Evolutionary conservation across 2,113 vertebrate species (phyloP).

Genomic region (Ciconia maguari): DNA sequence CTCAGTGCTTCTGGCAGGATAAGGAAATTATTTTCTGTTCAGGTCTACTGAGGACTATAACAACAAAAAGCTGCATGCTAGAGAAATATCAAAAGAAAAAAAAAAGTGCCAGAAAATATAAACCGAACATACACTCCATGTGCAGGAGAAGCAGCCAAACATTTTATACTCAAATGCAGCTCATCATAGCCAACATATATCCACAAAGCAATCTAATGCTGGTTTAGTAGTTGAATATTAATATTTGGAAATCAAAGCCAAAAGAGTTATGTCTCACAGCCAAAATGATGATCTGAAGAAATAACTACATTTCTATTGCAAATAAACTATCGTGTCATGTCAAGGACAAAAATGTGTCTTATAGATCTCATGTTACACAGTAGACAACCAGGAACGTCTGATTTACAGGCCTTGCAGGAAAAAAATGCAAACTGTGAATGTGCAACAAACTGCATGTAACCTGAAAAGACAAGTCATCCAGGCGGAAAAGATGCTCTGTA

Average conservation of each 20-base stretch:
- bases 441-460: conserved; percentile 35
- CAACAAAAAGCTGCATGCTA: neutral
- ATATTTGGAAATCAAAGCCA: neutral
- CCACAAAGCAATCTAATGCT: neutral
- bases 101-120: neutral
- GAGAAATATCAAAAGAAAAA: neutral
- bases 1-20: neutral
- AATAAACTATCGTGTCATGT: neutral
- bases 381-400: neutral
- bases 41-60: neutral
- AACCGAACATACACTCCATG: neutral
- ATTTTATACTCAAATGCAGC: neutral
- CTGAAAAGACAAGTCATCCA: conserved; percentile 36
- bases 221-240: neutral
- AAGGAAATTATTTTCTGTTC: neutral
- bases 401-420: neutral
- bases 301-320: neutral
- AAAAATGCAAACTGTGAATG: neutral
- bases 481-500: neutral
- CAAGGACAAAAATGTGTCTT: neutral
- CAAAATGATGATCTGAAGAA: neutral
- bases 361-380: neutral
- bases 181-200: neutral
- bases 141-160: neutral
- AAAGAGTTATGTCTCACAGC: neutral